Percentiles rank a stretch among this genome's conserved stretches.
Conservation (phyloP, 1,140 invertebrate genomes). For the Homalodisca vitripennis region DNA sequence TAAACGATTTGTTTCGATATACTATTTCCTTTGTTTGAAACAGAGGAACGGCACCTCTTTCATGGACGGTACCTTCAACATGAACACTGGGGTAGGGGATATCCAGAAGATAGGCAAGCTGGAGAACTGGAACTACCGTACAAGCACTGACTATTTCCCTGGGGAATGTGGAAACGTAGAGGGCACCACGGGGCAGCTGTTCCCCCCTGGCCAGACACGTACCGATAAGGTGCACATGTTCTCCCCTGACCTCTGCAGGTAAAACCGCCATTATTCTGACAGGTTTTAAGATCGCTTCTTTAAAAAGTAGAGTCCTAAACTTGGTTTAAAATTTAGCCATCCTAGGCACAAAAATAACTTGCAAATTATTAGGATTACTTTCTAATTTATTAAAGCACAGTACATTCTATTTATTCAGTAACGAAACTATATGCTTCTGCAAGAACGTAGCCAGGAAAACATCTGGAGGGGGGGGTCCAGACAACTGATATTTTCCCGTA, state of each 20-base stretch:
- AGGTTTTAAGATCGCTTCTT: background rate
- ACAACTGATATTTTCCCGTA: too few relatives aligned
- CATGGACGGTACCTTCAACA: conserved; percentile 70
- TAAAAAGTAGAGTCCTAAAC: background rate
- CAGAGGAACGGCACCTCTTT: conserved; percentile 70
- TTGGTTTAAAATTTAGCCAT: background rate
- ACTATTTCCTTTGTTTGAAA: too few relatives aligned
- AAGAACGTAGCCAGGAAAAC: too few relatives aligned
- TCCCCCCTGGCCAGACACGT: conserved; percentile 59
- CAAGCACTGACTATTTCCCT: conserved; percentile 58
- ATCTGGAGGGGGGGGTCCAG: too few relatives aligned
- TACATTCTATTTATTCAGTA: background rate
- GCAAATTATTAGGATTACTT: background rate
- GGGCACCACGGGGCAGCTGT: conserved; percentile 77
- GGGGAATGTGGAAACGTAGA: conserved; percentile 57
- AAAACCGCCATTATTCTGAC: conserved; percentile 11
- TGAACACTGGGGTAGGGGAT: conserved; percentile 63
- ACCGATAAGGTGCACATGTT: conserved; percentile 57
- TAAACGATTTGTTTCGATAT: too few relatives aligned
- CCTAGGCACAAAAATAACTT: background rate
- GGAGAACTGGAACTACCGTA: conserved; percentile 65
- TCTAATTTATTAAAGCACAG: background rate
- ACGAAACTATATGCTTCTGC: background rate
- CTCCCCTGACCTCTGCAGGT: conserved; percentile 68
- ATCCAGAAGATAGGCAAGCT: conserved; percentile 63